Base-by-base conservation (phyloP, 2,888 invertebrate species). In the Dascillus cervinus region DNA sequence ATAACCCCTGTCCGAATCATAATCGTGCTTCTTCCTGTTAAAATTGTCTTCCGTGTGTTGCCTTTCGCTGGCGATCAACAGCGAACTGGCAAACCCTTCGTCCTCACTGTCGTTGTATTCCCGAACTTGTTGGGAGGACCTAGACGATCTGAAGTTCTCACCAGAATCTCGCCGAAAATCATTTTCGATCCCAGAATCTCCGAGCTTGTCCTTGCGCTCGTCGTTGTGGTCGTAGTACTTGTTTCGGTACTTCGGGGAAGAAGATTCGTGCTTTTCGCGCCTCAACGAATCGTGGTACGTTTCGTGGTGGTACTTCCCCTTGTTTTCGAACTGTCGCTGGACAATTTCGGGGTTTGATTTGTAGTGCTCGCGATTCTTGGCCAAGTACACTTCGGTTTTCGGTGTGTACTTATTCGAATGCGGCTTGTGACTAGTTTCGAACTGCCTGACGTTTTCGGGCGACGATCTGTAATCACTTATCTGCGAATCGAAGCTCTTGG, bases 111-210 rank as follows among this genome's bases (percentile, higher is more conserved):
- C 78, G 40, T 72, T 70, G 20, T 49, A 50, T 21, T 59, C 55
- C 3, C 52, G 44, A 15, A 51, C 48, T 30, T 42, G 44, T n/a
- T 26, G 24, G 3, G 30, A 27, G 13, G 46, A 43, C 23, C 52
- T 52, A 8, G 45, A 26, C 1, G 40, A 46, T 36, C 33, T 62
- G 55, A 41, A 67, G 56, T 50, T 67, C 56, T 58, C 69, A 46
- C 65, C 67, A 1, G 82, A 81, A 49, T 83, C 82, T 41, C 82
- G 73, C 29, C 82, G 72, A 50, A 82, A 82, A 58, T 86, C 85
- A 46, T 85, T 84, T 53, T 85, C 85, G 41, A 85, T 85, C 1
- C 86, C 85, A 0, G 85, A 86, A 64, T 86, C 85, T 2, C 77
- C 79, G 29, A 80, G 66, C 30, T 77, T 70, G 50, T 75, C 80